These are phyloP conservation scores for Heliopora coerulea DNA, from an alignment of 92 coral and sea anemone species.

Conservation along the genomic window DNA sequence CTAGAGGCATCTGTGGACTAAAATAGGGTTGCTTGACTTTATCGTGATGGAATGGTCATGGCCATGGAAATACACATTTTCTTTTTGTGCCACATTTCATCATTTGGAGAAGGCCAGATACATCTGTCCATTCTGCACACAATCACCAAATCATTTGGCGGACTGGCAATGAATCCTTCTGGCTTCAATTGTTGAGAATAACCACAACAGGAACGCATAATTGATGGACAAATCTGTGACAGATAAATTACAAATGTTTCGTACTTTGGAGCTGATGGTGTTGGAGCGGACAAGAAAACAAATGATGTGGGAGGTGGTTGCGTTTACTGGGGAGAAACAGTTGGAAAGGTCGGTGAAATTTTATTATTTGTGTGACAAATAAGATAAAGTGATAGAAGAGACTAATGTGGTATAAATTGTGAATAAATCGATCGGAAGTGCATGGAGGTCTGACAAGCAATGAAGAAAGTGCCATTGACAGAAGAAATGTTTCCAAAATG, in stretches of 20 bases:
- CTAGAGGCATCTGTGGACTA: constrained; percentile 5
- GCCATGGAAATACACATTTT: constrained; percentile 32
- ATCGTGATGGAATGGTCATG: constrained; percentile 16
- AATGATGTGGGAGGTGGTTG: no score
- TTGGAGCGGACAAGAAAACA: no score
- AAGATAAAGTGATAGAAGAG: no score
- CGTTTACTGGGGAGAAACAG: no score
- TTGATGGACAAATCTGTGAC: constrained; percentile 21
- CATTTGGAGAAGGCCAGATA: background rate
- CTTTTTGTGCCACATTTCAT: constrained; percentile 3
- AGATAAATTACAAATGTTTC: background rate
- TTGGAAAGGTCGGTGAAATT: no score
- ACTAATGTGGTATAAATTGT: no score
- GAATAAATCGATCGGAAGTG: no score
- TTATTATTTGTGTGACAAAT: no score
- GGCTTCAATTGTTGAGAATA: constrained; percentile 34
- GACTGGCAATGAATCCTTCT: constrained; percentile 21
- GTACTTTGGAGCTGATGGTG: background rate
- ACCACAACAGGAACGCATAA: constrained; percentile 29
- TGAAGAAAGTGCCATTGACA: no score
- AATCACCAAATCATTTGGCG: constrained; percentile 26
- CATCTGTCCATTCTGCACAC: constrained; percentile 35
- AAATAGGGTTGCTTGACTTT: constrained; percentile 42
- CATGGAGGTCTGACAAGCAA: no score
- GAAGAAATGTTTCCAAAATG: no score